Evolutionary conservation across 2,113 vertebrate genomes (phyloP).

Genomic region (Hepsetus odoe): DNA sequence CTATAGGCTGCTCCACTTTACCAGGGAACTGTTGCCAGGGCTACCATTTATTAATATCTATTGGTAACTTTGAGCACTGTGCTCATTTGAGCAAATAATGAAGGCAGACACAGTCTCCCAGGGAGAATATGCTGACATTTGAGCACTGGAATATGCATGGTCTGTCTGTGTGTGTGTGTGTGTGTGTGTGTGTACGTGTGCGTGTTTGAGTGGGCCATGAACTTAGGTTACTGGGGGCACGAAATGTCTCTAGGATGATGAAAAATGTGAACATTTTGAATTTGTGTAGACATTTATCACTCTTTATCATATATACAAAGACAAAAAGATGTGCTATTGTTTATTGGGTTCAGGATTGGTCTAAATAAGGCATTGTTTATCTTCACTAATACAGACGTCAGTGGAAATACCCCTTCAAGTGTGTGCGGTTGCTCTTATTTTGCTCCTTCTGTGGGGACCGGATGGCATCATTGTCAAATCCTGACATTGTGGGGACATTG

Average conservation of each 20-base stretch:
- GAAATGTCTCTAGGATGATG: background rate
- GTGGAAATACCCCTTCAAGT: background rate
- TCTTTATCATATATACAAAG: background rate
- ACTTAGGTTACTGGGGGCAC: background rate
- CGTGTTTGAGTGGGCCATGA: background rate
- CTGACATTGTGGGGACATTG: background rate
- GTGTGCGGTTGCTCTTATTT: background rate
- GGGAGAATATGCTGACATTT: slow-evolving; percentile 44
- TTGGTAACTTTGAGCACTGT: slow-evolving; percentile 72
- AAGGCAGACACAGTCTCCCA: slow-evolving; percentile 44
- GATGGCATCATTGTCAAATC: background rate
- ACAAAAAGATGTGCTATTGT: background rate
- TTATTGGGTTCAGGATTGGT: background rate
- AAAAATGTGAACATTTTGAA: background rate
- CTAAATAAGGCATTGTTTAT: background rate
- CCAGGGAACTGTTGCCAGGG: slow-evolving; percentile 73
- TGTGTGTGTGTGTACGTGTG: slow-evolving; percentile 16
- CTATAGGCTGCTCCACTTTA: slow-evolving; percentile 64
- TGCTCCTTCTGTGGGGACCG: background rate
- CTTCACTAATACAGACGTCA: background rate
- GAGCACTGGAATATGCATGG: slow-evolving; percentile 15
- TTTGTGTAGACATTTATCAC: background rate
- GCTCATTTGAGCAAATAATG: slow-evolving; percentile 58
- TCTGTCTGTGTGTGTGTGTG: background rate
- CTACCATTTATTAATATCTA: slow-evolving; percentile 80